Conservation (phyloP, 1,140 invertebrate species). For the Drosophila hydei region DNA sequence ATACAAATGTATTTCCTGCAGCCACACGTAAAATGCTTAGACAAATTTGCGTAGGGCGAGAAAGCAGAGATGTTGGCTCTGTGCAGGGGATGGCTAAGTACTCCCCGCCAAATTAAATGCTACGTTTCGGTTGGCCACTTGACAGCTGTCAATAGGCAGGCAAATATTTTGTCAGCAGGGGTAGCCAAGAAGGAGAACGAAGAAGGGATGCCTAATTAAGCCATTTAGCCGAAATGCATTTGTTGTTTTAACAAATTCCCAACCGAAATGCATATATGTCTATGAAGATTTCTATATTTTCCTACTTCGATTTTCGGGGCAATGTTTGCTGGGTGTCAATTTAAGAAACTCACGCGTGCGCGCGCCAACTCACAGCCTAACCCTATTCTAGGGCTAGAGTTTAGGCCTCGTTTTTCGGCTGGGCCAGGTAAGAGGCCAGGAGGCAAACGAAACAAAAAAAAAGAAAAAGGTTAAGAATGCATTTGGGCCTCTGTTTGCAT, state of each 20-base stretch:
- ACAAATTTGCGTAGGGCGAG: conserved; percentile 67
- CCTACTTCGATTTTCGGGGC: conserved; percentile 18
- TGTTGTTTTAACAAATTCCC: conserved; percentile 76
- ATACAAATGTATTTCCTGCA: conserved; percentile 5
- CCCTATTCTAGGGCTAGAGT: conserved; percentile 51
- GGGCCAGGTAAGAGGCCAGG: conserved; percentile 32
- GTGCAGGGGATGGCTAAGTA: not conserved
- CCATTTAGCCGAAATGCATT: conserved; percentile 58
- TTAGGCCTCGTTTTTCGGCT: conserved; percentile 1
- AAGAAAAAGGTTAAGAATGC: conserved; percentile 72
- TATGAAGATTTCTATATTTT: not conserved
- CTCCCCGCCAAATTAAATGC: conserved; percentile 63
- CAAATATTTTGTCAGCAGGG: conserved; percentile 76
- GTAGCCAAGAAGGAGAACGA: conserved; percentile 2
- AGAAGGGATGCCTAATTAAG: conserved; percentile 64
- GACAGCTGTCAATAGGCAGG: conserved; percentile 77
- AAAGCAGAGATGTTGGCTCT: not conserved
- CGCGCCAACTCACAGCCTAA: conserved; percentile 70
- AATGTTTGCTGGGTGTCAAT: conserved; percentile 56
- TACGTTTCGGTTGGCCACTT: conserved; percentile 71
- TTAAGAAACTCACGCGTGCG: conserved; percentile 60
- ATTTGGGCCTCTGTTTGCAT: conserved; percentile 67
- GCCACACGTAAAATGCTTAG: conserved; percentile 62
- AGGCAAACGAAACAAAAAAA: not conserved
- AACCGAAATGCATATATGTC: conserved; percentile 16